Evolutionary conservation across 2,888 invertebrate species (phyloP).

Genomic region (Caenorhabditis japonica): DNA sequence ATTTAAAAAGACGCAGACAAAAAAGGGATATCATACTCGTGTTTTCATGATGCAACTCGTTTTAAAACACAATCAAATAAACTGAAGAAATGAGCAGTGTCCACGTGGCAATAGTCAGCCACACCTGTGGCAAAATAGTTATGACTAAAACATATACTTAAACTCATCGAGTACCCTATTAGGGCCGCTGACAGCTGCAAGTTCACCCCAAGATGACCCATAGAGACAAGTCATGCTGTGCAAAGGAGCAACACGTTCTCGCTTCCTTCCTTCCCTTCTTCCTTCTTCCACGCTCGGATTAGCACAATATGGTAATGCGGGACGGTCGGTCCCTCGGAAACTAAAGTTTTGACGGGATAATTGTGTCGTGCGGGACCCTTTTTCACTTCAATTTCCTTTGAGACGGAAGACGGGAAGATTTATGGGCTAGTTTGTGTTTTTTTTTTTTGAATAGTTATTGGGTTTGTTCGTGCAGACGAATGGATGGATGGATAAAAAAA

Average conservation of each 20-base stretch:
- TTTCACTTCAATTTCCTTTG: no score
- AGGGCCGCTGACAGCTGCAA: constrained; percentile 15
- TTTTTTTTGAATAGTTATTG: constrained; percentile 11
- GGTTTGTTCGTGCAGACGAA: not conserved
- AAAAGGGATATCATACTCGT: no score
- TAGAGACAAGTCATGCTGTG: constrained; percentile 7
- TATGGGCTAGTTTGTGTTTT: constrained; percentile 11
- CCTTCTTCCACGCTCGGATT: constrained; percentile 16
- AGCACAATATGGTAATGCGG: constrained; percentile 18
- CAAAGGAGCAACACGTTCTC: not conserved
- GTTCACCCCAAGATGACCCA: constrained; percentile 8
- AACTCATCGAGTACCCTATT: constrained; percentile 10
- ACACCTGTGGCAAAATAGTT: constrained; percentile 12
- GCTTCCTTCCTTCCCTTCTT: not conserved
- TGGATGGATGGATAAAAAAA: not conserved
- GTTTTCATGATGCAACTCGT: no score
- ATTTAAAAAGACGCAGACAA: no score
- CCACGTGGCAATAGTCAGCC: no score
- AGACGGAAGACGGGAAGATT: constrained; percentile 20
- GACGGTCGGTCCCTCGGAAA: no score
- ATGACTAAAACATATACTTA: constrained; percentile 20
- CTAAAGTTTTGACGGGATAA: constrained; percentile 35
- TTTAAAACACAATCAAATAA: no score
- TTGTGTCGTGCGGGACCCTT: constrained; percentile 38
- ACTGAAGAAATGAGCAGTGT: no score